A percentile compares a stretch with the other conserved stretches of the same genome.
phyloP scores from a whole-genome alignment of 2,888 invertebrate genomes.

The Tinea semifulvella region DNA sequence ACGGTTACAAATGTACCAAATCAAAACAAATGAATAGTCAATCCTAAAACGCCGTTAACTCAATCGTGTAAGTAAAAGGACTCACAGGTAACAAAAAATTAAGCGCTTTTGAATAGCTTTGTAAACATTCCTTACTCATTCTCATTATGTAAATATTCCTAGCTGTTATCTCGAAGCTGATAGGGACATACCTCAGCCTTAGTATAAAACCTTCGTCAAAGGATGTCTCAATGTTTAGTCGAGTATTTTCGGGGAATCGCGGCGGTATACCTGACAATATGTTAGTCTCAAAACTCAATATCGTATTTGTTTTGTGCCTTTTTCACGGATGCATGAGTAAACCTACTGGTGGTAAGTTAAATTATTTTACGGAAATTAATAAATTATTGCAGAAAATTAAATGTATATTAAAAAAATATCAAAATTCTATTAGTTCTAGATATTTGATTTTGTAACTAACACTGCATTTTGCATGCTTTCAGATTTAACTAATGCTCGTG shows the following conservation, averaged over 20 bases:
- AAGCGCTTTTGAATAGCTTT: slow-evolving; percentile 11
- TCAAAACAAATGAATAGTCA: no score
- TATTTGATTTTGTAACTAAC: background rate
- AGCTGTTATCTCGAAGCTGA: slow-evolving; percentile 47
- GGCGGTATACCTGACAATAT: slow-evolving; percentile 26
- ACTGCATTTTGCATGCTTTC: slow-evolving; percentile 9
- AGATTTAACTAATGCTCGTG: slow-evolving; percentile 22
- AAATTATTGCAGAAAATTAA: no score
- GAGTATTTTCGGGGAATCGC: background rate
- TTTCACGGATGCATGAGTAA: slow-evolving; percentile 34
- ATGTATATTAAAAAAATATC: no score
- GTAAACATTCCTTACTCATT: slow-evolving; percentile 7
- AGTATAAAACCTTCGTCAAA: slow-evolving; percentile 18
- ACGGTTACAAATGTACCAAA: no score
- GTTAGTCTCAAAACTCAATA: slow-evolving; percentile 31
- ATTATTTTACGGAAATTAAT: background rate
- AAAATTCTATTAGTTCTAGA: background rate
- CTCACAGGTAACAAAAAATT: slow-evolving; percentile 5
- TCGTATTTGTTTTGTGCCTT: slow-evolving; percentile 31
- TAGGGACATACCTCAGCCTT: slow-evolving; percentile 36
- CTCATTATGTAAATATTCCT: slow-evolving; percentile 63
- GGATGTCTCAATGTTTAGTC: slow-evolving; percentile 11
- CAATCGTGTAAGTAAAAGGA: slow-evolving; percentile 8
- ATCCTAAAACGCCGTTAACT: slow-evolving; percentile 3
- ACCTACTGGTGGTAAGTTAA: slow-evolving; percentile 45